Evolutionary conservation across 2,888 invertebrate species (phyloP).

Genomic region (Chrysolina haemoptera): DNA sequence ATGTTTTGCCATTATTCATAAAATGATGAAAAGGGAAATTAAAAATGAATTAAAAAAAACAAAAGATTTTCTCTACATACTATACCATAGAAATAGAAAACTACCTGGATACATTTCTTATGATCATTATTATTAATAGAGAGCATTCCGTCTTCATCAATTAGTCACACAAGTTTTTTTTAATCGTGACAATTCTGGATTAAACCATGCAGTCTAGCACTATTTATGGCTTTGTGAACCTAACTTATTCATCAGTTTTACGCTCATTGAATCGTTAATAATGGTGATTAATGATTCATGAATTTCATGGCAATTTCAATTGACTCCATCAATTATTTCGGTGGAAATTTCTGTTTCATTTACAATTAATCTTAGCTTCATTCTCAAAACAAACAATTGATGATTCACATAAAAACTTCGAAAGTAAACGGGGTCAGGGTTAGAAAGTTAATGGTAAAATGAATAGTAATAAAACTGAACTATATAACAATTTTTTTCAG

Average conservation of each 20-base stretch:
- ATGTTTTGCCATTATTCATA: no score
- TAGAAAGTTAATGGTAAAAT: no score
- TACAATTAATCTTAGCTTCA: not conserved
- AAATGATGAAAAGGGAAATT: no score
- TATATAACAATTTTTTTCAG: no score
- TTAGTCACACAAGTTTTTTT: not conserved
- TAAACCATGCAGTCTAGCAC: constrained; percentile 24
- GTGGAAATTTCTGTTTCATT: not conserved
- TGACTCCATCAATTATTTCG: constrained; percentile 5
- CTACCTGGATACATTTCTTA: no score
- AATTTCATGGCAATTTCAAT: constrained; percentile 23
- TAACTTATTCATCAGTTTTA: constrained; percentile 19
- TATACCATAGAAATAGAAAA: no score
- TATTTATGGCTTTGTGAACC: constrained; percentile 12
- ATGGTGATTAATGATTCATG: constrained; percentile 26
- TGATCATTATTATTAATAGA: not conserved
- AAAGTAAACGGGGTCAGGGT: no score
- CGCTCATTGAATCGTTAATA: constrained; percentile 12
- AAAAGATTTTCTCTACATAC: no score
- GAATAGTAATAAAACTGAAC: no score
- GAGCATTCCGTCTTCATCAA: not conserved
- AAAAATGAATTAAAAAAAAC: no score
- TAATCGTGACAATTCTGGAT: constrained; percentile 20
- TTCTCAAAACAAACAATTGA: not conserved
- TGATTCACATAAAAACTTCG: not conserved